These are phyloP conservation scores for Antechinus stuartii DNA, from an alignment of 2,113 vertebrate species.

Conservation along the genomic window DNA sequence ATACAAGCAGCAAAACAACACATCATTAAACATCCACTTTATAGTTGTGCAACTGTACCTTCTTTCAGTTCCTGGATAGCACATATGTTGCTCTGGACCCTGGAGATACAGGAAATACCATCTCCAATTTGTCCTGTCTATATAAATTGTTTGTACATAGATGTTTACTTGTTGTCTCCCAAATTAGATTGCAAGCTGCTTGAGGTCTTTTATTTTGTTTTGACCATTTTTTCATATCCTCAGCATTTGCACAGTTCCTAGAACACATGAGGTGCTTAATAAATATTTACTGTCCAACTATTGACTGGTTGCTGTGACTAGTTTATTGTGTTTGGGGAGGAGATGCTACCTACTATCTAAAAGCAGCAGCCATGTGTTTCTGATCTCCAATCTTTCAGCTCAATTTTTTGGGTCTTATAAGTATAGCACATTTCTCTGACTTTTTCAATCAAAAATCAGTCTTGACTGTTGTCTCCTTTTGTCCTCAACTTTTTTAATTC, in stretches of 20 bases:
- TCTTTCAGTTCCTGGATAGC: neutral
- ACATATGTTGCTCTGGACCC: neutral
- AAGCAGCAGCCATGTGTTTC: neutral
- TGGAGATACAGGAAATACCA: neutral
- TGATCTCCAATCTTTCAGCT: neutral
- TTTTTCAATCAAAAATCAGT: neutral
- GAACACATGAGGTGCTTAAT: neutral
- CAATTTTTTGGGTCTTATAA: neutral
- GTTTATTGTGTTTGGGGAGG: neutral
- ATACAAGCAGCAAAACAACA: neutral
- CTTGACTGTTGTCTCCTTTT: neutral
- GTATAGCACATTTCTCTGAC: neutral
- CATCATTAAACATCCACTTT: neutral
- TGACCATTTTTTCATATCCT: neutral
- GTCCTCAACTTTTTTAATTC: neutral
- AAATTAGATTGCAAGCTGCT: neutral
- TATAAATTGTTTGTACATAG: neutral
- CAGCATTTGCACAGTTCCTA: neutral
- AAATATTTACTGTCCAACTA: neutral
- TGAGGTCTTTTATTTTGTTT: neutral
- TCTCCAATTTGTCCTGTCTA: neutral
- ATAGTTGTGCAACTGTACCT: neutral
- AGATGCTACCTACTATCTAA: neutral
- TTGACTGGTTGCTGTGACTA: neutral
- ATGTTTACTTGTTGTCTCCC: neutral